These are phyloP conservation scores for Bugulina stolonifera DNA, from an alignment of 2,888 invertebrate species.

Conservation along the genomic window DNA sequence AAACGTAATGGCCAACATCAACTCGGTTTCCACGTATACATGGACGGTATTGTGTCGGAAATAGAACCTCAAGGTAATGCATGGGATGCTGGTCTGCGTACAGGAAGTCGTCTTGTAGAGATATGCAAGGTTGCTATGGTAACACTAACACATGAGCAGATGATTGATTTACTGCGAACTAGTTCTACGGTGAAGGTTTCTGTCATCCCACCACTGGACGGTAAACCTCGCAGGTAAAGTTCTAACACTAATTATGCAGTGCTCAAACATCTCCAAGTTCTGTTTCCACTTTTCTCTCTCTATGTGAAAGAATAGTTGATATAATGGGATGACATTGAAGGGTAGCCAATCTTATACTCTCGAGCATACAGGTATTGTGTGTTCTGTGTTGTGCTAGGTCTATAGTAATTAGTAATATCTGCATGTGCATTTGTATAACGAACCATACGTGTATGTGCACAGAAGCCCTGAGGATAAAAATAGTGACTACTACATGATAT, in stretches of 20 bases:
- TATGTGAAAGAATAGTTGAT: too few relatives aligned
- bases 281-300: too few relatives aligned
- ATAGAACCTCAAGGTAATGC: constrained; percentile 66
- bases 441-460: too few relatives aligned
- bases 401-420: too few relatives aligned
- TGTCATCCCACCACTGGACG: constrained; percentile 71
- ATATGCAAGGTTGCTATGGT: constrained; percentile 83
- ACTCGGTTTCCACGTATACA: constrained; percentile 74
- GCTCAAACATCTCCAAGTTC: too few relatives aligned
- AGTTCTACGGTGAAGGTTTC: constrained; percentile 79
- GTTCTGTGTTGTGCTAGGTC: too few relatives aligned
- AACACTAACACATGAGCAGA: constrained; percentile 81
- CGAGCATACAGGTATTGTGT: too few relatives aligned
- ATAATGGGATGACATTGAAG: too few relatives aligned
- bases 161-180: constrained; percentile 84
- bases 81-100: constrained; percentile 72
- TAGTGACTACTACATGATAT: constrained; percentile 12
- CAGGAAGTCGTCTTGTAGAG: constrained; percentile 83
- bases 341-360: too few relatives aligned
- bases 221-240: constrained; percentile 61
- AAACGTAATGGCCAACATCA: constrained; percentile 76
- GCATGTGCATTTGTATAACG: too few relatives aligned
- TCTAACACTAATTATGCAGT: too few relatives aligned
- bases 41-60: constrained; percentile 86
- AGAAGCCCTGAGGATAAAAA: constrained; percentile 7